These are phyloP conservation scores for Drosophila virilis DNA, from an alignment of 1,140 invertebrate species.

Conservation along the genomic window DNA sequence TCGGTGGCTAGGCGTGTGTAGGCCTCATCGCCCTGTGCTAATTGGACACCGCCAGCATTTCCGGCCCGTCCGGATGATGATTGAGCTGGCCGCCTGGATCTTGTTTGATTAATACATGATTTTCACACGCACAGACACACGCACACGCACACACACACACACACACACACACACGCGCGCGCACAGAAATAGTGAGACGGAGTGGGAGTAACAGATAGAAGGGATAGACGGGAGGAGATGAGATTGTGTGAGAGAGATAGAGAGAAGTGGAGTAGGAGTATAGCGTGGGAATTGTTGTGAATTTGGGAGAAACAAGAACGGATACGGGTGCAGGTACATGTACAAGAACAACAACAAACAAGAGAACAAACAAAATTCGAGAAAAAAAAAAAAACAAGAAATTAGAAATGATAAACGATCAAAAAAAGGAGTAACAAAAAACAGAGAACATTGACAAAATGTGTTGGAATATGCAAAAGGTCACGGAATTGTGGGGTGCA, in stretches of 20 bases:
- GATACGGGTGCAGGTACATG: background rate
- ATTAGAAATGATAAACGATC: slow-evolving; percentile 14
- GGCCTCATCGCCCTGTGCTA: slow-evolving; percentile 91
- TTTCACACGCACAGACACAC: slow-evolving; percentile 57
- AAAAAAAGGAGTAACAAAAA: background rate
- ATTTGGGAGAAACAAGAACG: slow-evolving; percentile 1
- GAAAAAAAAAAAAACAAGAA: slow-evolving; percentile 27
- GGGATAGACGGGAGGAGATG: background rate
- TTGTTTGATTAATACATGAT: slow-evolving; percentile 83
- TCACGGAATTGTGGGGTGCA: background rate
- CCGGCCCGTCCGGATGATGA: slow-evolving; percentile 69
- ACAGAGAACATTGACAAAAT: background rate
- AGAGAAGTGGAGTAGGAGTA: slow-evolving; percentile 12
- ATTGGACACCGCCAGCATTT: slow-evolving; percentile 65
- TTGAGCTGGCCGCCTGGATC: slow-evolving; percentile 83
- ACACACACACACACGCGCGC: slow-evolving; percentile 32
- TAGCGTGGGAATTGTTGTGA: slow-evolving; percentile 2
- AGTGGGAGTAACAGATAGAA: slow-evolving; percentile 8
- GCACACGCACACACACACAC: slow-evolving; percentile 12
- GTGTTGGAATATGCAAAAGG: slow-evolving; percentile 10
- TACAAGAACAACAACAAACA: slow-evolving; percentile 35
- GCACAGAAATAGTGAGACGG: slow-evolving; percentile 34
- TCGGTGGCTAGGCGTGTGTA: slow-evolving; percentile 97
- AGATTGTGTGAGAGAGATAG: slow-evolving; percentile 12
- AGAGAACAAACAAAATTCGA: slow-evolving; percentile 17